Base-by-base conservation (phyloP, 2,888 invertebrate genomes). In the Clistopyga incitator region DNA sequence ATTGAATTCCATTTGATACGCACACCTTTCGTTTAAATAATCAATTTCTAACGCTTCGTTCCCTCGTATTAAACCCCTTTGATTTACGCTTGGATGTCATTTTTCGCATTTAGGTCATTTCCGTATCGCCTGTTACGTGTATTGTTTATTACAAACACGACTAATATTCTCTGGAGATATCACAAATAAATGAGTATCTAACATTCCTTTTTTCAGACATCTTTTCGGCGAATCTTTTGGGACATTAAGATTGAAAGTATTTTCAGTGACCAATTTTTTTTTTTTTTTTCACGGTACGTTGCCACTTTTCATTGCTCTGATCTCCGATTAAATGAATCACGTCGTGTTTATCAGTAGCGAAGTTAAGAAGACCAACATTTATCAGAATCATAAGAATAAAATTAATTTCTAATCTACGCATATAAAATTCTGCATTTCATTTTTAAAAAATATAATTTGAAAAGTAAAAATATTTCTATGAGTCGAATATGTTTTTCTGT, bases 171-270 rank as follows among this genome's bases (percentile, higher is more conserved):
- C 13, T 38, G 23, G 59, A 59, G 0, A 68, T 59, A 6, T 25
- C 47, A 38, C 10, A 56, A 42, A 70, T 18, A n/a, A 50, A 29
- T 54, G 64, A 70, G 54, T 20, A 13, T 25, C 50, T 45, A 50
- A 13, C 15, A 64, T 38, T 78, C 25, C 20, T 38, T 56, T 67
- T 59, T 67, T 45, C 61, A 56, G 52, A 18, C 47, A 79, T 71
- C 67, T 80, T 84, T 81, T 56, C 78, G 81, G 70, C 78, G 79
- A 84, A 79, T 82, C 68, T 52, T 81, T 75, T 47, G 70, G 68
- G 74, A 25, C 65, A 38, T n/a, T 65, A 52, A 25, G 50, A 45
- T 42, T 64, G 42, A 80, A 59, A 13, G 67, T 79, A 18, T 74
- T n/a, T 20, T 34, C n/a, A 18, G 52, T 29, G 42, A 59, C n/a